Evolutionary conservation across 2,113 vertebrate genomes (phyloP), one percentile per base, ranked within the genome.

Genomic region (Larimichthys polyactis): DNA sequence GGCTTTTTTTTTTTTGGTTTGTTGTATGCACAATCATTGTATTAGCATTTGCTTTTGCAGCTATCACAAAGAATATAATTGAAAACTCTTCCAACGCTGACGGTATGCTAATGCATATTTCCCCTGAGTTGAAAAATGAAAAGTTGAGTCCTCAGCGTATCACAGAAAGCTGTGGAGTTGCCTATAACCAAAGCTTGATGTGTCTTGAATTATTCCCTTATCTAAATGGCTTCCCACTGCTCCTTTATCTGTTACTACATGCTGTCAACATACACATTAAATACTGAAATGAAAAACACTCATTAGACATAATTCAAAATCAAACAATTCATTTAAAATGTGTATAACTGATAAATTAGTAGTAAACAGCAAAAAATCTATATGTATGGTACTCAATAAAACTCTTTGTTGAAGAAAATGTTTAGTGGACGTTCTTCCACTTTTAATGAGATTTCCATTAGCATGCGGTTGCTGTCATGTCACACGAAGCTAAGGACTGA

Each of bases 61-160:
- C 55, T 43, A 43, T 79, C 69, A 81, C 58, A 79, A 76, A 77
- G 71, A 65, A 71, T 51, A 65, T 66, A 86, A 85, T 59, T 75
- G 76, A 82, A 73, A 79, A 78, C 64, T 70, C 79, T 88, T 85
- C 87, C 74, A 89, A 71, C 32, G 11, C 65, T 27, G 60, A 72
- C 73, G 17, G 36, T 87, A 88, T 87, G 82, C 71, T 90, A 86
- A 91, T 87, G 67, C 29, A 16, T 40, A 52, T 84, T 81, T 89
- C 82, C 90, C 88, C 76, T 52, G 87, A 87, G 88, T 80, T 89
- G 80, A 29, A 29, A 29, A 29, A 29, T 29, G 29, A 29, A 29
- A 29, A 29, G 29, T 29, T 29, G 29, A 29, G 29, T 29, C 29
- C 83, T 57, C 60, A 78, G 51, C 24, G 65, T 68, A 77, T 44